Conservation (phyloP, 2,797 vertebrate species). For the Eospalax fontanierii region DNA sequence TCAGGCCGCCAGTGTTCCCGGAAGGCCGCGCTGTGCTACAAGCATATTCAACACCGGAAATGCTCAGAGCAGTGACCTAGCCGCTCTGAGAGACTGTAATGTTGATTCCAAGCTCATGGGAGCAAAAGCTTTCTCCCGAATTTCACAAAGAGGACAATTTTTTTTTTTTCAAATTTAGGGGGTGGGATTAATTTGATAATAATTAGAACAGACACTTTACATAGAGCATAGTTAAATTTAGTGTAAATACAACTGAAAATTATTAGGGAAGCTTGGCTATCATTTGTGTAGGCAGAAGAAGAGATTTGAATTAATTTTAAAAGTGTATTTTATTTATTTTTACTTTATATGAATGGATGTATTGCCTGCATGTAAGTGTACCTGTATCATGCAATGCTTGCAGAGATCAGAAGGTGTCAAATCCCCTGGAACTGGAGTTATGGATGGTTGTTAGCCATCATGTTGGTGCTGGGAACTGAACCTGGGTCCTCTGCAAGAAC, state of each 20-base stretch:
- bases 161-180: conserved; percentile 55
- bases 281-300: not conserved
- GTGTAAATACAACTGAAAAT: not conserved
- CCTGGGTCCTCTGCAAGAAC: too few species aligned
- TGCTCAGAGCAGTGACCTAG: not conserved
- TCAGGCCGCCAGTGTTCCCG: not conserved
- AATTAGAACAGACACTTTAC: not conserved
- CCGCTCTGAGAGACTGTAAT: not conserved
- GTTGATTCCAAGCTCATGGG: not conserved
- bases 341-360: too few species aligned
- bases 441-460: too few species aligned
- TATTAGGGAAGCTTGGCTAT: conserved; percentile 16
- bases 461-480: too few species aligned
- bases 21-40: not conserved
- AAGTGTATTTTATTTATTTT: too few species aligned
- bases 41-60: not conserved
- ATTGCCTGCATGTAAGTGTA: too few species aligned
- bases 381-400: too few species aligned
- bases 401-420: too few species aligned
- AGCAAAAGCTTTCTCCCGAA: not conserved
- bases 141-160: conserved; percentile 41
- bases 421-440: too few species aligned
- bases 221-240: conserved; percentile 26
- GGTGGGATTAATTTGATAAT: not conserved
- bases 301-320: not conserved